Percentiles rank a stretch among this genome's conserved stretches.
Evolutionary conservation across 2,888 invertebrate genomes (phyloP).

Genomic region (Luperina nickerlii): DNA sequence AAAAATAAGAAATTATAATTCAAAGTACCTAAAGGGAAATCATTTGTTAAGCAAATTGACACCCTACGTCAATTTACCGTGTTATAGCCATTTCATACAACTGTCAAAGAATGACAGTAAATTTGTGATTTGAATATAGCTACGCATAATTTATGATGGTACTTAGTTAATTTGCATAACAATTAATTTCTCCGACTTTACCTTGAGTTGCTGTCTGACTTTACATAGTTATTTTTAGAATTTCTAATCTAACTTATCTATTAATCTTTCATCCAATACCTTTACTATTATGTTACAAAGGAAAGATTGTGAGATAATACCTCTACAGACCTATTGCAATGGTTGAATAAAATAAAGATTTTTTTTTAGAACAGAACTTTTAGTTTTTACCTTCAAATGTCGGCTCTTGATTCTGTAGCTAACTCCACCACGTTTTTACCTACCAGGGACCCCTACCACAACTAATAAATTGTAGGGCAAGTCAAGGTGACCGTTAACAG

Average conservation of each 20-base stretch:
- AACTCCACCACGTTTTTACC: background rate
- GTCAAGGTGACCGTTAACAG: background rate
- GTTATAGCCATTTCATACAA: background rate
- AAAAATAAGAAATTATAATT: background rate
- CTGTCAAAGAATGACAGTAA: background rate
- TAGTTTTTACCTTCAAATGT: slow-evolving; percentile 6
- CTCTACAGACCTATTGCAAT: background rate
- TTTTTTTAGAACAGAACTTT: background rate
- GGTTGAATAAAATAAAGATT: background rate
- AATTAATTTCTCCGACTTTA: background rate
- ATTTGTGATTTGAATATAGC: background rate
- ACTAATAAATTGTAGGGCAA: background rate
- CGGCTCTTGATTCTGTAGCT: background rate
- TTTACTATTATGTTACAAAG: slow-evolving; percentile 13
- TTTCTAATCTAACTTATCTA: background rate
- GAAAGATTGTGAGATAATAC: slow-evolving; percentile 2
- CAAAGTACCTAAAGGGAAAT: background rate
- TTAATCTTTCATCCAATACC: background rate
- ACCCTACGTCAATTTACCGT: background rate
- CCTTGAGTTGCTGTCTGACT: background rate
- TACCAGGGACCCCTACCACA: background rate
- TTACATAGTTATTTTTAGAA: slow-evolving; percentile 6
- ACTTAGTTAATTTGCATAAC: background rate
- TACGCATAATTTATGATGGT: background rate
- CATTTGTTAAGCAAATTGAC: background rate